A percentile compares a stretch with the other conserved stretches of the same genome.
Conservation (phyloP, 2,797 vertebrate genomes). For the Neosalanx taihuensis region DNA sequence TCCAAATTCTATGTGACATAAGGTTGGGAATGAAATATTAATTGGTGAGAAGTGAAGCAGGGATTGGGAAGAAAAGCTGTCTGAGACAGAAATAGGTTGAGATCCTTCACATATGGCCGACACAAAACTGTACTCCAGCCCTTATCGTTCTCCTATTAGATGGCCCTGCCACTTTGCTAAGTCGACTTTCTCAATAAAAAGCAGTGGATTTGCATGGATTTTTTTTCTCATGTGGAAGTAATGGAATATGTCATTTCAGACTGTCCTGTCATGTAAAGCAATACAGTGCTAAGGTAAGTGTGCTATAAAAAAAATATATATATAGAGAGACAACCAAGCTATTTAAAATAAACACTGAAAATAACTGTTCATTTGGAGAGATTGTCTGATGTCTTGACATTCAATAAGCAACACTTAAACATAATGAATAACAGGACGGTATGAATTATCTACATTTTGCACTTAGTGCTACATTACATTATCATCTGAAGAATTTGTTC, state of each 20-base stretch:
- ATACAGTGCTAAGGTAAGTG: not conserved
- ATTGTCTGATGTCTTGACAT: not conserved
- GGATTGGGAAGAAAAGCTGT: constrained; percentile 1
- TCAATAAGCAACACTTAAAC: not conserved
- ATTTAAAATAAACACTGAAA: not conserved
- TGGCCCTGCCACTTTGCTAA: not conserved
- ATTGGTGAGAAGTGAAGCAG: constrained; percentile 38
- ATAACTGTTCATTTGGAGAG: not conserved
- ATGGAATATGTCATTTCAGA: not conserved
- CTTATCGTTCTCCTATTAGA: not conserved
- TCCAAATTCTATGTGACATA: constrained; percentile 48
- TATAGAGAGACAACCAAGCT: not conserved
- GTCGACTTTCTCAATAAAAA: not conserved
- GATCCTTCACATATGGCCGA: not conserved
- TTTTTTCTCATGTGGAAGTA: constrained; percentile 3
- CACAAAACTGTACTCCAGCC: not conserved
- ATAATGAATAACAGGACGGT: constrained; percentile 29
- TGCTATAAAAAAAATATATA: not conserved
- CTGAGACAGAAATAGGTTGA: not conserved
- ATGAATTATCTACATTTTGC: constrained; percentile 43
- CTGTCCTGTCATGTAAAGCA: not conserved
- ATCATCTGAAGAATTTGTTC: constrained; percentile 43
- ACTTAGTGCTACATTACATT: constrained; percentile 15
- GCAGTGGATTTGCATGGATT: not conserved
- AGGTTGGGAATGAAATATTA: constrained; percentile 44